Base-by-base conservation (phyloP, 2,113 vertebrate species). In the Tyto alba region DNA sequence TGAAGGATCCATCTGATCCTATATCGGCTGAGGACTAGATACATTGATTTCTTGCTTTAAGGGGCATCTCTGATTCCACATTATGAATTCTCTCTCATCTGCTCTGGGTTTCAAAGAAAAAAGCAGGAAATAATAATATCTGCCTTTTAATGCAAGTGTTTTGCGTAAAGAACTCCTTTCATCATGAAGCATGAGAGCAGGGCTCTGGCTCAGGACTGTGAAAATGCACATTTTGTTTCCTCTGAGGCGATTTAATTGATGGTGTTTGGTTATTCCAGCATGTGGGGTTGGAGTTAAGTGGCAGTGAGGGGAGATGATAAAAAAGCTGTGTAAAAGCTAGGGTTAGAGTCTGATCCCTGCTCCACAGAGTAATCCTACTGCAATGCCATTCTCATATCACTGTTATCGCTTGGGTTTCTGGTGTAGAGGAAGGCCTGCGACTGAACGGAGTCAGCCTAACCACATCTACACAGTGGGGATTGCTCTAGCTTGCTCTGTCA, bases 161-260 rank as follows among this genome's bases (percentile, higher is more conserved):
- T 48, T 55, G 22, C 69, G 57, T 68, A 40, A 84, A 86, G 55
- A 66, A 36, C 34, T 40, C 34, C 30, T 82, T 91, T 95, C 17
- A 53, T 83, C 36, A 48, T 32, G 45, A 78, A 55, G 50, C 68
- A 56, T 17, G 23, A 91, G 47, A 86, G 47, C 27, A 68, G n/a
- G 38, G 13, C 45, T 85, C 11, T 34, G 20, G 50, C 50, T 83
- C 53, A 27, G 32, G 48, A 45, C 79, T 30, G 36, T 74, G 47
- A 95, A 90, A 91, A 75, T 40, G 50, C 62, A 36, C 8, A 16
- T 57, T 89, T 66, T 78, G 30, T 86, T 89, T 91, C 53, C 76
- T 79, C 72, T 66, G 38, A 74, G 67, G 41, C 81, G 62, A 66
- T 66, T 91, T 86, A 83, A 71, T 60, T 45, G 75, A 60, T 74